Percentiles rank a stretch among this genome's conserved stretches.
phyloP scores from a whole-genome alignment of 92 coral and sea anemone genomes.

The Actinostola sp. region DNA sequence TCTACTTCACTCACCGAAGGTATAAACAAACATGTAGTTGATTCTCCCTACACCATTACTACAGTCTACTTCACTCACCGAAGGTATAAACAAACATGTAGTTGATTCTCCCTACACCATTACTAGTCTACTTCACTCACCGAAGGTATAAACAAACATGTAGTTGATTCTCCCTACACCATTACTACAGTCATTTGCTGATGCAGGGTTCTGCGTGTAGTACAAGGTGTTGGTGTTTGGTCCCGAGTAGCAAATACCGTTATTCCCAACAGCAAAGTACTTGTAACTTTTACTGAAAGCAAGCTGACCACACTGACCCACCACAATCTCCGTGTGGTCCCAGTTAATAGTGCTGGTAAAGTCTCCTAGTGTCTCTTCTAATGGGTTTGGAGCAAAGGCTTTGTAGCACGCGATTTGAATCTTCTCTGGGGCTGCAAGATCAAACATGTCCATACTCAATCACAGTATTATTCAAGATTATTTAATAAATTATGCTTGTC shows the following conservation, averaged over 20 bases:
- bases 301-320: constrained; percentile 36
- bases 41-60: constrained; percentile 15
- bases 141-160: constrained; percentile 42
- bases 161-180: constrained; percentile 30
- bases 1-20: constrained; percentile 44
- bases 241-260: constrained; percentile 58
- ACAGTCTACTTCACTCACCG: constrained; percentile 36
- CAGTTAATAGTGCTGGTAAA: constrained; percentile 32
- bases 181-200: constrained; percentile 4
- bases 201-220: not conserved
- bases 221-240: constrained; percentile 40
- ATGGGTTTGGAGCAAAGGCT: not conserved
- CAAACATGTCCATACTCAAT: too few species aligned
- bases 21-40: constrained; percentile 17
- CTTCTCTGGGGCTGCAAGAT: constrained; percentile 1
- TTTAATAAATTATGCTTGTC: too few species aligned
- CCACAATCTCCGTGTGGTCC: constrained; percentile 23
- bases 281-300: constrained; percentile 20
- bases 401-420: constrained; percentile 51
- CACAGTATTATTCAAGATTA: too few species aligned
- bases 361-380: constrained; percentile 38
- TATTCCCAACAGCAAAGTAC: constrained; percentile 54
- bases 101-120: constrained; percentile 12
- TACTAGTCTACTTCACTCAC: constrained; percentile 15
- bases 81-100: constrained; percentile 31